Conservation (phyloP, 2,888 invertebrate genomes). For the Pollenia labialis region DNA sequence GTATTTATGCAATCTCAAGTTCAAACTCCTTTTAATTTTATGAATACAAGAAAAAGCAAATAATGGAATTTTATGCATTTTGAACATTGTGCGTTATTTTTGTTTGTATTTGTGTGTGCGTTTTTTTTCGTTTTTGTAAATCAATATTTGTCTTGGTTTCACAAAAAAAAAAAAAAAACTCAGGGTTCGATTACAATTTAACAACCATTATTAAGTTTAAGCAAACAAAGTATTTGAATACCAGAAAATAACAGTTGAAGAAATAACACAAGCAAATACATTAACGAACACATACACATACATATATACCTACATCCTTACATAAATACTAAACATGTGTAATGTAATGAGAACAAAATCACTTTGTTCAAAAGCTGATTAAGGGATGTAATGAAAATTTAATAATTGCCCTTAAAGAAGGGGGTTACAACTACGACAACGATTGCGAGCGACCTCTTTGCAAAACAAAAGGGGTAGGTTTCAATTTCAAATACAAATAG, state of each 20-base stretch:
- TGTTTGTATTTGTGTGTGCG: constrained; percentile 1
- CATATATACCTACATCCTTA: background rate
- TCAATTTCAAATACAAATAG: constrained; percentile 79
- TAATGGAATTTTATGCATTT: constrained; percentile 46
- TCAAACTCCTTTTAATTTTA: constrained; percentile 55
- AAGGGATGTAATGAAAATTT: constrained; percentile 83
- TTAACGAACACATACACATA: background rate
- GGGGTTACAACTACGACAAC: constrained; percentile 54
- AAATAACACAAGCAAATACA: constrained; percentile 20
- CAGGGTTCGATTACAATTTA: constrained; percentile 74
- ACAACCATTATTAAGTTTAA: constrained; percentile 73
- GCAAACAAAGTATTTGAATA: constrained; percentile 68
- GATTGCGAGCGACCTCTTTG: constrained; percentile 56
- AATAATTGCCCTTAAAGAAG: constrained; percentile 79
- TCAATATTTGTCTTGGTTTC: constrained; percentile 74
- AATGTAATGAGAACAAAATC: constrained; percentile 69
- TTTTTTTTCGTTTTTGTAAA: constrained; percentile 62
- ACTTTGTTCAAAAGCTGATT: constrained; percentile 80
- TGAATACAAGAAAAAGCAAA: constrained; percentile 19
- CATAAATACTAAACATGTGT: constrained; percentile 35
- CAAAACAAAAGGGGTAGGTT: constrained; percentile 79
- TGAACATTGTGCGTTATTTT: constrained; percentile 13
- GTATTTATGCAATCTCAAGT: constrained; percentile 50
- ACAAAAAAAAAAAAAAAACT: constrained; percentile 42
- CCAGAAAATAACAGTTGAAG: constrained; percentile 57